Percentiles rank a stretch among this genome's conserved stretches.
Evolutionary conservation across 2,797 vertebrate species (phyloP).

Genomic region (Aplochiton taeniatus): DNA sequence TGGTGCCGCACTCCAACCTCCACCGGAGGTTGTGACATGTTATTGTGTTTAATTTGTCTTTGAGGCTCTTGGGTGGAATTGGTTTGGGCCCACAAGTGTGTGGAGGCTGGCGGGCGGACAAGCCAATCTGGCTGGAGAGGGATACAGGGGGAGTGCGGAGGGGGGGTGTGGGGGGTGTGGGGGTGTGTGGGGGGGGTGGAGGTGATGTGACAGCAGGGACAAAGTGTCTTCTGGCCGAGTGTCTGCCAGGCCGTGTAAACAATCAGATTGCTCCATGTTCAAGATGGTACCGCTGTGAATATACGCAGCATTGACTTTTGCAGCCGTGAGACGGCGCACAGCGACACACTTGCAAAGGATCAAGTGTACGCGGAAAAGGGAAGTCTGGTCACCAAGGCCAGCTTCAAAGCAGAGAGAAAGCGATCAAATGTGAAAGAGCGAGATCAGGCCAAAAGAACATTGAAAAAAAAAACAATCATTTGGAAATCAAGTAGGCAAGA

Average conservation of each 20-base stretch:
- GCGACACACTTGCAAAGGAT: slow-evolving; percentile 16
- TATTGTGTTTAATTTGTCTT: slow-evolving; percentile 75
- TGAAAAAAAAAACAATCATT: too few relatives aligned
- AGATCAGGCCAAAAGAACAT: too few relatives aligned
- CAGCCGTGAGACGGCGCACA: slow-evolving; percentile 43
- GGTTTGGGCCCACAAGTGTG: slow-evolving; percentile 62
- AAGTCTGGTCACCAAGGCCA: too few relatives aligned
- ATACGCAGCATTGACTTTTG: slow-evolving; percentile 65
- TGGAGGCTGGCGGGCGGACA: slow-evolving; percentile 44
- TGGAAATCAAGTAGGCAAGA: too few relatives aligned
- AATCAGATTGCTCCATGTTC: slow-evolving; percentile 66
- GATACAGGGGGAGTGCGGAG: slow-evolving; percentile 14
- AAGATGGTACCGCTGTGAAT: slow-evolving; percentile 68
- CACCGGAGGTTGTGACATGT: slow-evolving; percentile 57
- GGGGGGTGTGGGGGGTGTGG: too few relatives aligned
- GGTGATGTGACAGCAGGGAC: slow-evolving; percentile 39
- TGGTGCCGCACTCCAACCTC: slow-evolving; percentile 25
- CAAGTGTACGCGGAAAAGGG: too few relatives aligned
- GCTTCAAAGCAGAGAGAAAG: too few relatives aligned
- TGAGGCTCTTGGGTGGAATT: slow-evolving; percentile 68
- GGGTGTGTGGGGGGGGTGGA: slow-evolving; percentile 30
- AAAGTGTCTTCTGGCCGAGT: background rate
- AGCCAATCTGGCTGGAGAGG: slow-evolving; percentile 52
- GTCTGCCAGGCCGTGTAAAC: slow-evolving; percentile 59
- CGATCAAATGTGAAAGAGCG: too few relatives aligned